Conservation (phyloP, 1,140 invertebrate genomes). For the Drosophila insularis region DNA sequence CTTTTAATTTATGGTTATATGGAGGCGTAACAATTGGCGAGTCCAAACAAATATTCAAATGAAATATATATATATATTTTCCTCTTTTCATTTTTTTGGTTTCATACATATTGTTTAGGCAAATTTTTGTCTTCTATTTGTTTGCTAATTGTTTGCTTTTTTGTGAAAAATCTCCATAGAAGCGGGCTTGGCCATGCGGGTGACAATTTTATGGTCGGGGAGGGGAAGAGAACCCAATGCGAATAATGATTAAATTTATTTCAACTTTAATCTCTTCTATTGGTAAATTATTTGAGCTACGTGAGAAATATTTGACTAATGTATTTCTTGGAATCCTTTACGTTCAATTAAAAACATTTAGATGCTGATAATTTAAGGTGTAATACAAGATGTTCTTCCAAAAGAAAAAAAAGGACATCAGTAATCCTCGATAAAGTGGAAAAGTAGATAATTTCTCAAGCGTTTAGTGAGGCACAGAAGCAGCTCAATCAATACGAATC, state of each 20-base stretch:
- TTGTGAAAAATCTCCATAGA: constrained; percentile 9
- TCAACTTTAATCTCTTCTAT: neutral
- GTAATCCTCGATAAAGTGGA: neutral
- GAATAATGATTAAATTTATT: neutral
- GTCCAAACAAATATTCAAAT: constrained; percentile 61
- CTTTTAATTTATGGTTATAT: constrained; percentile 59
- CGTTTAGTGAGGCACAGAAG: constrained; percentile 7
- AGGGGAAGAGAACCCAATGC: neutral
- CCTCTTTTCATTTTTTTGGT: constrained; percentile 28
- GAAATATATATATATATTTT: constrained; percentile 36
- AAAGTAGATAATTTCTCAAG: constrained; percentile 10
- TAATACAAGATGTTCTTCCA: constrained; percentile 41
- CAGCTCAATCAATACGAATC: constrained; percentile 63
- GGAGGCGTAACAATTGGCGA: constrained; percentile 52
- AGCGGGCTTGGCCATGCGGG: constrained; percentile 20
- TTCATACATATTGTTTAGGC: constrained; percentile 45
- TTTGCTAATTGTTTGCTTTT: constrained; percentile 54
- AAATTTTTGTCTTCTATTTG: constrained; percentile 39
- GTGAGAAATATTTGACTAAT: constrained; percentile 30
- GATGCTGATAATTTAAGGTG: constrained; percentile 49
- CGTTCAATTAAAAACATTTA: constrained; percentile 39
- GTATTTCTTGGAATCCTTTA: constrained; percentile 38
- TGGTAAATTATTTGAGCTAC: constrained; percentile 20
- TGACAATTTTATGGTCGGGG: neutral
- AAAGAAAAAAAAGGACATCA: constrained; percentile 1